Base-by-base conservation (phyloP, 2,113 vertebrate genomes). In the Archilochus colubris region DNA sequence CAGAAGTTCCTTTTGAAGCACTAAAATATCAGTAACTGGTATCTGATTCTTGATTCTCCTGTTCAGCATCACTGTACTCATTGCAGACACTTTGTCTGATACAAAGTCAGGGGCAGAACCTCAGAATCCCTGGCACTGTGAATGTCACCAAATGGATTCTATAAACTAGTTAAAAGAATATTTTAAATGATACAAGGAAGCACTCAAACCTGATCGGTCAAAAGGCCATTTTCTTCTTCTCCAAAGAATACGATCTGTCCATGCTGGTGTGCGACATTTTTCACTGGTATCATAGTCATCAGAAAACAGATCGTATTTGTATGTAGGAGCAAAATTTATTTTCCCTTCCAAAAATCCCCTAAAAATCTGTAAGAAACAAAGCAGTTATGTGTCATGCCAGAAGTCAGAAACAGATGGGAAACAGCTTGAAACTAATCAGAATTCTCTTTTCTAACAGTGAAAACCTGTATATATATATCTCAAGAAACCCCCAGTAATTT, bases 241-340 rank as follows among this genome's bases (percentile, higher is more conserved):
- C 99, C 99, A 99, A 54, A 99, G 98, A 70, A 99, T 98, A 17
- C 99, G 99, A 95, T 99, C 99, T 22, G 99, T 99, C 99, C 99
- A 99, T 0, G 99, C 99, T 0, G 99, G 99, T 0, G 99, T 99
- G 54, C 99, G 99, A 68, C 99, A 99, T 96, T 99, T 99, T 91
- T 99, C 99, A 66, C 99, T 99, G 84, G 99, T 99, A 97, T 99
- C 99, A 33, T 99, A 99, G 94, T 99, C 99, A 38, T 99, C 99
- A 13, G 99, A 99, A 98, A 99, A 99, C 76, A 99, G 98, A 96
- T 99, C 99, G 31, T 99, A 99, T 86, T 99, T 99, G 87, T 99
- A 99, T 1, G 99, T 99, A 15, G 99, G 99, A 61, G 99, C 98
- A 97, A 99, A 99, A 95, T 98, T 99, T 70, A 99, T 96, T 86